Percentiles rank a stretch among this genome's conserved stretches.
Evolutionary conservation across 2,113 vertebrate genomes (phyloP).

Genomic region (Loxodonta africana): DNA sequence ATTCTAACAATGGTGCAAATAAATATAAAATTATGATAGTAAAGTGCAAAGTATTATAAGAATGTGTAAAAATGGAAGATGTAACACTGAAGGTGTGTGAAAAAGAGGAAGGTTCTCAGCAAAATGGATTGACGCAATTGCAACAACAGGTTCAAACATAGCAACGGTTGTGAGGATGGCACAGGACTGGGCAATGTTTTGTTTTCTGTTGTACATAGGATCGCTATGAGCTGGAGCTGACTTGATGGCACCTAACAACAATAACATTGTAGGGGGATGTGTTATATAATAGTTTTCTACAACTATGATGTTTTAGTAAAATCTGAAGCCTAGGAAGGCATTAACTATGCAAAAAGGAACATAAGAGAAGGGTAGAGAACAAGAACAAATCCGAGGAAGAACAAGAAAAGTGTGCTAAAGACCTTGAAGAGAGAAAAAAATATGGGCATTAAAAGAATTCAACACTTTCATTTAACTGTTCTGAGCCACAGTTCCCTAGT

Average conservation of each 20-base stretch:
- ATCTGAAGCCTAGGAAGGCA: neutral
- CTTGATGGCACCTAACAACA: neutral
- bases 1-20: conserved; percentile 42
- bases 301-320: neutral
- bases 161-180: too few relatives aligned
- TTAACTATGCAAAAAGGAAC: neutral
- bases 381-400: neutral
- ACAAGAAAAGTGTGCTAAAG: neutral
- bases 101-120: neutral
- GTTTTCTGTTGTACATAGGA: too few relatives aligned
- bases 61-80: conserved; percentile 24
- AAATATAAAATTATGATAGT: conserved; percentile 14
- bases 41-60: neutral
- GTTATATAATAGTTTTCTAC: conserved; percentile 2
- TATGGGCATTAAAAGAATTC: neutral
- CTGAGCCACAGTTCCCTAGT: neutral
- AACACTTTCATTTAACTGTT: neutral
- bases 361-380: neutral
- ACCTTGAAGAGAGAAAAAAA: neutral
- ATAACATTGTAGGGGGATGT: neutral
- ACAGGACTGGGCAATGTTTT: too few relatives aligned
- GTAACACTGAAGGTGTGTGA: neutral
- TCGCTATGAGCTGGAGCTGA: neutral
- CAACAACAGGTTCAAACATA: neutral
- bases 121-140: too few relatives aligned